Evolutionary conservation across 2,113 vertebrate species (phyloP), one percentile per base, ranked within the genome.

Genomic region (Poecile atricapillus): DNA sequence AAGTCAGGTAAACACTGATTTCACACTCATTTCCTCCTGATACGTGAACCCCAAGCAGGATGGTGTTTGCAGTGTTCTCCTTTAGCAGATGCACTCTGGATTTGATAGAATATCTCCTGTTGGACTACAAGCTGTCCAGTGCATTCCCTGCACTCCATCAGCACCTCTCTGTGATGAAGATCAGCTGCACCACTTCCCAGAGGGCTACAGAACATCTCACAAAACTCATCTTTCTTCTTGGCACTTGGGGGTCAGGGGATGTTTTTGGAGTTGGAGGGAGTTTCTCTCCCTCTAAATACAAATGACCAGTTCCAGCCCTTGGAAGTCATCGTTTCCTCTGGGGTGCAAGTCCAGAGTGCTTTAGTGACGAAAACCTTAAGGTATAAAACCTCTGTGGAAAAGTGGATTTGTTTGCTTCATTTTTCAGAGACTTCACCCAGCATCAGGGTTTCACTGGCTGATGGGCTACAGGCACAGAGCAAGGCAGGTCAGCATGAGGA

Each of bases 141-240:
- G 18, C 76, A 41, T 69, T 95, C 43, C 87, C 69, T 82, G 44
- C 6, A 4, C 63, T 80, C 49, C 58, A 53, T 91, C 91, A 94
- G 37, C 87, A 79, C 82, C 65, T 88, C 82, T 30, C 35, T 56
- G 39, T 71, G 93, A 87, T 55, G 79, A n/a, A 49, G 55, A 81
- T 91, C 95, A 97, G 92, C 94, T 96, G 95, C 82, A 47, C 55
- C 37, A 6, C 25, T 75, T 46, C 68, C 94, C 84, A 88, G 87
- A 60, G 22, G 67, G 53, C 53, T 60, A 7, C 2, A 84, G 87
- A 91, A n/a, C 15, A 71, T 65, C 4, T 10, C 78, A 75, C 43
- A 43, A 71, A 81, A 50, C 28, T 82, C 83, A 70, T 87, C 44
- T 53, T 74, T 89, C 56, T 65, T 73, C 75, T 67, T 89, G 81